A percentile compares a stretch with the other conserved stretches of the same genome.
Conservation (phyloP, 2,113 vertebrate species). For the Glaucomys volans region DNA sequence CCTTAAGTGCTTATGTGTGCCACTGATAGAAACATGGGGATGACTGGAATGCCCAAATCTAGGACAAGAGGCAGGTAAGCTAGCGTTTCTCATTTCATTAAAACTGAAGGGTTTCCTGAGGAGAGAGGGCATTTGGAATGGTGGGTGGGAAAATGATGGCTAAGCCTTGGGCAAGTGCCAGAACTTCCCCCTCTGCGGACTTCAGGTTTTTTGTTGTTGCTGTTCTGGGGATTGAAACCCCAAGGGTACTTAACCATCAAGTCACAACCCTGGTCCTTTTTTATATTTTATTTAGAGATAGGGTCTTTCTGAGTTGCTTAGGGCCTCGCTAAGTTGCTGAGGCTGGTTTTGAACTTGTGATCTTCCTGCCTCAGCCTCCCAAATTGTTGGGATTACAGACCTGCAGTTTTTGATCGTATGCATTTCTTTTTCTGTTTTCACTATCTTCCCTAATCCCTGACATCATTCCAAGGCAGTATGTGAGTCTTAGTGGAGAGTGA, state of each 20-base stretch:
- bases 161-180: background rate
- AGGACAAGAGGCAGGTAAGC: background rate
- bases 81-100: background rate
- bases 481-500: background rate
- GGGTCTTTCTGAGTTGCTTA: background rate
- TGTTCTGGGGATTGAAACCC: background rate
- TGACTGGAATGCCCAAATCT: background rate
- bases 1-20: rapidly evolving
- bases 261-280: background rate
- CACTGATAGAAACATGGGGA: background rate
- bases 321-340: background rate
- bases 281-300: background rate
- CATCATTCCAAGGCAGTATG: background rate
- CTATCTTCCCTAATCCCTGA: background rate
- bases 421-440: background rate
- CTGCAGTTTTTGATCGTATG: background rate
- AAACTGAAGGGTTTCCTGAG: conserved; percentile 17
- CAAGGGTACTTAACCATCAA: background rate
- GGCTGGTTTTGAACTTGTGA: background rate
- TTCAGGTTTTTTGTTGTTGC: background rate
- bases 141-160: background rate
- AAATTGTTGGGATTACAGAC: background rate
- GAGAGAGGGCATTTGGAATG: background rate
- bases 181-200: background rate
- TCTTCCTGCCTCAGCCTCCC: background rate